phyloP scores from a whole-genome alignment of 1,140 invertebrate species.

The Eueides isabella region DNA sequence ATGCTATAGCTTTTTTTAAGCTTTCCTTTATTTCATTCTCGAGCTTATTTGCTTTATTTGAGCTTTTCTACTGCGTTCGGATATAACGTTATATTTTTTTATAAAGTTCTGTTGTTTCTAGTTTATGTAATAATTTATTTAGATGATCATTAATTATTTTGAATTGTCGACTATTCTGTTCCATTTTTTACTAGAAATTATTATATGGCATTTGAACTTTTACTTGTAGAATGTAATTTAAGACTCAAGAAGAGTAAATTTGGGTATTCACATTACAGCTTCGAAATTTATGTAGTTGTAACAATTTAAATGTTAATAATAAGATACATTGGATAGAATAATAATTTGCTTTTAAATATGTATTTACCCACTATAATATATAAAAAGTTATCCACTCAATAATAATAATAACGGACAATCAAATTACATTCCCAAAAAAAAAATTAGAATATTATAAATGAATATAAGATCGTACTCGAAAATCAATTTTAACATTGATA shows the following conservation, averaged over 20 bases:
- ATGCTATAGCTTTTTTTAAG: slow-evolving; percentile 30
- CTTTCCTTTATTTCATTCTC: slow-evolving; percentile 1
- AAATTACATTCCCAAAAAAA: neutral
- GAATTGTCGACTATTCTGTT: too few relatives aligned
- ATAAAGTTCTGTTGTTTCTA: neutral
- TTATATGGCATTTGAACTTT: too few relatives aligned
- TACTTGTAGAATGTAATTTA: too few relatives aligned
- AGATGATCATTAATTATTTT: neutral
- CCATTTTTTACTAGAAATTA: too few relatives aligned
- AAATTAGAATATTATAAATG: slow-evolving; percentile 8
- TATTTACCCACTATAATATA: neutral
- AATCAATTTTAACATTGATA: slow-evolving; percentile 30
- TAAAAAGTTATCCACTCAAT: neutral
- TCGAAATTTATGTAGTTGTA: too few relatives aligned
- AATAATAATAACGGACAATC: neutral
- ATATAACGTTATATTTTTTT: slow-evolving; percentile 26
- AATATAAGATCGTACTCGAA: slow-evolving; percentile 14
- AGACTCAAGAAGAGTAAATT: too few relatives aligned
- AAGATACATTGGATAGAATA: too few relatives aligned
- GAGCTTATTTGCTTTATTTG: slow-evolving; percentile 14
- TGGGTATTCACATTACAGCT: too few relatives aligned
- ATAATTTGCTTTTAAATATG: too few relatives aligned
- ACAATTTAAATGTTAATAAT: too few relatives aligned
- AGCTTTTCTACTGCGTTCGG: neutral
- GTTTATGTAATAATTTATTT: neutral